Percentiles rank a stretch among this genome's conserved stretches.
phyloP scores from a whole-genome alignment of 2,888 invertebrate genomes.

The Choreutis nemorana region DNA sequence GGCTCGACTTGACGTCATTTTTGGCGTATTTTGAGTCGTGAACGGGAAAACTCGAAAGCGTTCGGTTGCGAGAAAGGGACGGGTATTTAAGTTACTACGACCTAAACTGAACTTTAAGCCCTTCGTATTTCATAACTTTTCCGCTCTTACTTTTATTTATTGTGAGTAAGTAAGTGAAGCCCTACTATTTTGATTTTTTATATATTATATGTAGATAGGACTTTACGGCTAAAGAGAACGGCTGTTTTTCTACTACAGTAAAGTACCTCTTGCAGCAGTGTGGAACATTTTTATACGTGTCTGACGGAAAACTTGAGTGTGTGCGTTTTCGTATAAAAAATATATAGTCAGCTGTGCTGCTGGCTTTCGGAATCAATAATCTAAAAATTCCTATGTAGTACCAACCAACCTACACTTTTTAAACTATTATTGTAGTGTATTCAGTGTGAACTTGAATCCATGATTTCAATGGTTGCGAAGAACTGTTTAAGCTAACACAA shows the following conservation, averaged over 20 bases:
- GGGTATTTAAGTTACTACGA: conserved; percentile 21
- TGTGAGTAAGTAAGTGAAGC: conserved; percentile 40
- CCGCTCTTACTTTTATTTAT: conserved; percentile 34
- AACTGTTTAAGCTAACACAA: too few relatives aligned
- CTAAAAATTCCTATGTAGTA: conserved; percentile 53
- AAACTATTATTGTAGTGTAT: too few relatives aligned
- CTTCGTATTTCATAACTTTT: conserved; percentile 28
- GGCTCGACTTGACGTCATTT: conserved; percentile 54
- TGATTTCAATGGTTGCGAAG: too few relatives aligned
- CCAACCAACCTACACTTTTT: too few relatives aligned
- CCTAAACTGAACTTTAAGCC: conserved; percentile 44
- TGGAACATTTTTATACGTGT: conserved; percentile 42
- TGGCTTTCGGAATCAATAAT: conserved; percentile 49
- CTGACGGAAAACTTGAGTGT: conserved; percentile 21
- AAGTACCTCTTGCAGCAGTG: too few relatives aligned
- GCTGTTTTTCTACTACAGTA: conserved; percentile 63
- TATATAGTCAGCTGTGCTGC: conserved; percentile 31
- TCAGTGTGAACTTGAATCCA: too few relatives aligned
- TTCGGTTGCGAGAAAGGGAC: conserved; percentile 55
- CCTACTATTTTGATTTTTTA: conserved; percentile 62
- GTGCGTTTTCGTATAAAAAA: conserved; percentile 40
- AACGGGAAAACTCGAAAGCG: conserved; percentile 64
- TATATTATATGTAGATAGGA: conserved; percentile 42
- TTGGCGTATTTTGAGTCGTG: conserved; percentile 67
- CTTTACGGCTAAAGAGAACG: conserved; percentile 37